These are phyloP conservation scores for Perca flavescens DNA, from an alignment of 2,113 vertebrate species.

Conservation along the genomic window DNA sequence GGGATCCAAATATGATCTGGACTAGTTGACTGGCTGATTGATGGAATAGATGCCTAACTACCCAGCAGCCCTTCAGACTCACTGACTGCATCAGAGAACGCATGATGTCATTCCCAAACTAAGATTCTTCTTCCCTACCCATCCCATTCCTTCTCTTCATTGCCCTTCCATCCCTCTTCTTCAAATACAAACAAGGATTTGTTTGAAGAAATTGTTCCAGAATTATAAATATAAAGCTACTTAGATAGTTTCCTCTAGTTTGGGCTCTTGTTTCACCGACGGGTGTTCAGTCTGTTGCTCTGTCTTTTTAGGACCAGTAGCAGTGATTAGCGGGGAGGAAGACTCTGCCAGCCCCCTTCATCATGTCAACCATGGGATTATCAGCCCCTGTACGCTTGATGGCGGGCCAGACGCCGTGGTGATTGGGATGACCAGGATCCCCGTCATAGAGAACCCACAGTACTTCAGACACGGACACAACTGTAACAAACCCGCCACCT, in stretches of 20 bases:
- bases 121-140: neutral
- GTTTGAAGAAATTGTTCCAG: neutral
- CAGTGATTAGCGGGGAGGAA: conserved; percentile 96
- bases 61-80: too few species aligned
- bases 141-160: too few species aligned
- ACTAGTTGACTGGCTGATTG: neutral
- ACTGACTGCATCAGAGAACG: neutral
- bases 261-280: neutral
- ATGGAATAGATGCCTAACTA: too few species aligned
- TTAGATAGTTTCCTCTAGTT: neutral
- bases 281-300: neutral
- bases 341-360: conserved; percentile 96
- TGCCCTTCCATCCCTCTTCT: too few species aligned
- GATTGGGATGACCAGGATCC: conserved; percentile 97
- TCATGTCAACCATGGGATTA: conserved; percentile 96
- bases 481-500: conserved; percentile 94
- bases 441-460: conserved; percentile 97
- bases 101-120: neutral
- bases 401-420: conserved; percentile 91
- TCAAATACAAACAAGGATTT: too few species aligned
- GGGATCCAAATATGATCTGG: neutral
- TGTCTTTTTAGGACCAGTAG: conserved; percentile 88
- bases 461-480: conserved; percentile 97
- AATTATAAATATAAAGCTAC: neutral
- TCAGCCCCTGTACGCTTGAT: conserved; percentile 91